A percentile compares a stretch with the other conserved stretches of the same genome.
phyloP scores from a whole-genome alignment of 2,888 invertebrate genomes.

The Perizoma flavofasciatum region DNA sequence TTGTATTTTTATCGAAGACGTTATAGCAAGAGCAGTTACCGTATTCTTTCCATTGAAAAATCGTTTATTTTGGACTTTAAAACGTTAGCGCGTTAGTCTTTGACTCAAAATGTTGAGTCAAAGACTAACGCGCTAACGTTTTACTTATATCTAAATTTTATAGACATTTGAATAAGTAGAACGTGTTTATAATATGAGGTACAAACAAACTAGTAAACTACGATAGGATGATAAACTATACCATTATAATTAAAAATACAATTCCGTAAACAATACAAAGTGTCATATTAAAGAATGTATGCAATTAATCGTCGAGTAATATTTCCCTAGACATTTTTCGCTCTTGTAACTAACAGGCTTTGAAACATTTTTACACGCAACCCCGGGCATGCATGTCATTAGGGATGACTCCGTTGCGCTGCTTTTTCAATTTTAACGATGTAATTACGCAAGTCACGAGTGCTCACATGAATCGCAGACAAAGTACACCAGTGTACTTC shows the following conservation, averaged over 20 bases:
- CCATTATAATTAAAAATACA: conserved; percentile 4
- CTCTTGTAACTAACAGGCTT: conserved; percentile 26
- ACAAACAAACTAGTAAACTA: too few relatives aligned
- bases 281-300: conserved; percentile 14
- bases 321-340: conserved; percentile 22
- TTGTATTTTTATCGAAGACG: conserved; percentile 39
- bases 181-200: background rate
- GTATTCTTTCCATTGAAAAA: conserved; percentile 25
- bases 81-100: conserved; percentile 5
- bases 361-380: conserved; percentile 32
- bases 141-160: background rate
- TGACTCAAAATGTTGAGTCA: background rate
- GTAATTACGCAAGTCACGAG: conserved; percentile 44
- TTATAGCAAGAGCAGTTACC: conserved; percentile 28
- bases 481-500: conserved; percentile 42
- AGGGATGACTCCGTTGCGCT: conserved; percentile 33
- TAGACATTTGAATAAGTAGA: background rate
- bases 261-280: conserved; percentile 4
- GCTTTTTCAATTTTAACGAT: conserved; percentile 45
- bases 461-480: conserved; percentile 44
- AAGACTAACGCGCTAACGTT: too few relatives aligned
- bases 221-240: background rate
- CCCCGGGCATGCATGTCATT: conserved; percentile 33
- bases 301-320: conserved; percentile 23
- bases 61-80: conserved; percentile 13